Conservation (phyloP, 1,140 invertebrate species). For the Musca domestica region DNA sequence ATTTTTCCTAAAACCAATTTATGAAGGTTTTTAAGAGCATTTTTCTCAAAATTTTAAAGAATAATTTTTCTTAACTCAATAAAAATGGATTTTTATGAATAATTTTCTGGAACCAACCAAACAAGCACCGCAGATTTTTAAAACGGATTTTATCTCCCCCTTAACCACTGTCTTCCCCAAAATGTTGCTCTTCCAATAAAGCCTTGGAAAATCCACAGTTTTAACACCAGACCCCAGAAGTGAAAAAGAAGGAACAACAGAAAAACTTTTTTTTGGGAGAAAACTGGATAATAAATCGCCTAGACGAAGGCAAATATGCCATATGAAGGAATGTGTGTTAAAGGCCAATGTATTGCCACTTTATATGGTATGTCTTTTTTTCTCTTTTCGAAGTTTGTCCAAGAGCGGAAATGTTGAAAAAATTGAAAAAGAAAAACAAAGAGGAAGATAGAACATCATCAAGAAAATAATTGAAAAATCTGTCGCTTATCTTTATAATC, state of each 20-base stretch:
- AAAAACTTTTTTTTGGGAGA: neutral
- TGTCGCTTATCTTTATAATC: slow-evolving; percentile 17
- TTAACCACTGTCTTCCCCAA: neutral
- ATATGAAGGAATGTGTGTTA: neutral
- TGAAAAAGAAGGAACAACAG: neutral
- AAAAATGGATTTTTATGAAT: too few relatives aligned
- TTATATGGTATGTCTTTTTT: slow-evolving; percentile 4
- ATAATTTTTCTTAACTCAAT: too few relatives aligned
- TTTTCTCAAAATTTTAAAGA: too few relatives aligned
- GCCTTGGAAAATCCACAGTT: too few relatives aligned
- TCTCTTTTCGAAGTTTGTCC: neutral
- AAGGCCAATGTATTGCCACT: slow-evolving; percentile 15
- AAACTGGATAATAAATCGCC: neutral
- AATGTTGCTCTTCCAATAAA: too few relatives aligned
- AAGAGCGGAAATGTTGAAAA: neutral
- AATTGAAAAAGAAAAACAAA: neutral
- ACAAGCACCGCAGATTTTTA: too few relatives aligned
- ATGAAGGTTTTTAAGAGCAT: too few relatives aligned
- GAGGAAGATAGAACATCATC: neutral
- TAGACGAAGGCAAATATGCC: neutral
- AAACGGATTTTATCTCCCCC: neutral
- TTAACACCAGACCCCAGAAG: too few relatives aligned
- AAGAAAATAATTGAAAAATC: slow-evolving; percentile 20
- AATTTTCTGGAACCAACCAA: too few relatives aligned
- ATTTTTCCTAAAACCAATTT: too few relatives aligned